Conservation (phyloP, 2,888 invertebrate species). For the Lepidonotus clava region DNA sequence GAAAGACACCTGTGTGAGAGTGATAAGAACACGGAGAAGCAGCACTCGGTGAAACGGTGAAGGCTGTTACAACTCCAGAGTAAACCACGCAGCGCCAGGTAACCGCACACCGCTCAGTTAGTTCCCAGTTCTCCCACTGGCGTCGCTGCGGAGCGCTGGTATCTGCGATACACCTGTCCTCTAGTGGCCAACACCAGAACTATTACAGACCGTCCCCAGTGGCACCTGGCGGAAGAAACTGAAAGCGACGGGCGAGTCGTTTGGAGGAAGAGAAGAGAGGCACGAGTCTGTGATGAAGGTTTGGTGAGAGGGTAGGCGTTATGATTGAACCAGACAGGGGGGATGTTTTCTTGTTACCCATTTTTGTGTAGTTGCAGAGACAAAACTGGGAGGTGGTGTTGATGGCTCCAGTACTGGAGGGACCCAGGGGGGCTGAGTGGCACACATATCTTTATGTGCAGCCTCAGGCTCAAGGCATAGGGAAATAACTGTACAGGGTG, state of each 20-base stretch:
- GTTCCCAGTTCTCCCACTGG: neutral
- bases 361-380: too few relatives aligned
- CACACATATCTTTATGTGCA: neutral
- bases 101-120: too few relatives aligned
- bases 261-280: neutral
- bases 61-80: too few relatives aligned
- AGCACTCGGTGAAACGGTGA: too few relatives aligned
- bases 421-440: neutral
- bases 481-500: too few relatives aligned
- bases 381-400: too few relatives aligned
- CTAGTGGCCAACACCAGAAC: neutral
- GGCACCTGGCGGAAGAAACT: conserved; percentile 18
- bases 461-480: too few relatives aligned
- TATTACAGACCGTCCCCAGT: neutral
- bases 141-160: neutral
- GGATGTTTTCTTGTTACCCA: neutral
- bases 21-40: neutral
- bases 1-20: neutral
- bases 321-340: neutral
- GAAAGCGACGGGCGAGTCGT: neutral
- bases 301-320: neutral
- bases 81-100: too few relatives aligned
- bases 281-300: neutral
- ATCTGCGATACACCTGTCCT: neutral
- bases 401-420: too few relatives aligned